phyloP scores from a whole-genome alignment of 2,113 vertebrate genomes.

The Megaceryle torquata region DNA sequence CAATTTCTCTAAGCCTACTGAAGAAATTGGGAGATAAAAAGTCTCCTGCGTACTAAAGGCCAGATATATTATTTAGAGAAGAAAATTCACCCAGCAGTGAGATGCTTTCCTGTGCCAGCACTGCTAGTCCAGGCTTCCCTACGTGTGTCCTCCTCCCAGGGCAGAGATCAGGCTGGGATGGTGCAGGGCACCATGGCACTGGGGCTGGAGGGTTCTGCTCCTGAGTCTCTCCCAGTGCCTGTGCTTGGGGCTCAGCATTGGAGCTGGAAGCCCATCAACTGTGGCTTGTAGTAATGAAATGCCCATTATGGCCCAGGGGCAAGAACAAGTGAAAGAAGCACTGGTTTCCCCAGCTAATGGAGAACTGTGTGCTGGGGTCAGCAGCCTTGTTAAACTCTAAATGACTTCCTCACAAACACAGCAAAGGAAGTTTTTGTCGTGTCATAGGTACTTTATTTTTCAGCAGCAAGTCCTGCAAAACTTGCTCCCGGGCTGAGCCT shows the following conservation, averaged over 20 bases:
- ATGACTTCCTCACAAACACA: background rate
- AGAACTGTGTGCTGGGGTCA: background rate
- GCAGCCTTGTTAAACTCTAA: background rate
- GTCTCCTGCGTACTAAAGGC: background rate
- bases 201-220: background rate
- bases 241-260: rapidly evolving
- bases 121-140: too few species aligned
- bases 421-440: background rate
- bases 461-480: background rate
- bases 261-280: background rate
- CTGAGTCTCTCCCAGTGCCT: rapidly evolving
- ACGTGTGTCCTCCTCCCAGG: background rate
- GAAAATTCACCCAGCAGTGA: background rate
- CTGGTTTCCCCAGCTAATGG: background rate
- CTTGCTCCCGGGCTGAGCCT: background rate
- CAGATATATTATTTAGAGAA: background rate
- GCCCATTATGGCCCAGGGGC: rapidly evolving
- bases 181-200: rapidly evolving
- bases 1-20: background rate
- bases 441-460: too few species aligned
- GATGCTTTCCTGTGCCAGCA: background rate
- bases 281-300: background rate
- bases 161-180: background rate
- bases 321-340: background rate
- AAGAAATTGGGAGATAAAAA: background rate